Conservation (phyloP, 37 sponge, comb jelly and placozoan genomes). For the Oopsacas minuta region DNA sequence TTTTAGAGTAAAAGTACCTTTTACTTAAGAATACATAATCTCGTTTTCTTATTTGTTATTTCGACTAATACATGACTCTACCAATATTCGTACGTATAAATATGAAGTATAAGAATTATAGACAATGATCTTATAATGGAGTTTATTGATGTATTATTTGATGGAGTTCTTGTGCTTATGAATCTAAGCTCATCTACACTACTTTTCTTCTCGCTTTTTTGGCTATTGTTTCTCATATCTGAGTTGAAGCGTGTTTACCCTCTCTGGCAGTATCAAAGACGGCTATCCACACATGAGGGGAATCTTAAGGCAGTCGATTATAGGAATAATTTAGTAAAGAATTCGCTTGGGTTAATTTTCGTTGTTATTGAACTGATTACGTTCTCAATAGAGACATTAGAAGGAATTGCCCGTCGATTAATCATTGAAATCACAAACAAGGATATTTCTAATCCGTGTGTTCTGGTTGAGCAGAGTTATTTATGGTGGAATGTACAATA, state of each 20-base stretch:
- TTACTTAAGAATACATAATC: too few relatives aligned
- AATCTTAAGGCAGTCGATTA: background rate
- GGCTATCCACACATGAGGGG: background rate
- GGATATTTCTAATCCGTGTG: background rate
- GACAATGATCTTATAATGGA: too few relatives aligned
- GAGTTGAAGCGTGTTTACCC: background rate
- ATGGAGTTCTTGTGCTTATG: background rate
- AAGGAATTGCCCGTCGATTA: background rate
- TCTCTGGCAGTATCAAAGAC: background rate
- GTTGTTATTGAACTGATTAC: background rate
- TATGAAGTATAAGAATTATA: too few relatives aligned
- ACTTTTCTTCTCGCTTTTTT: background rate
- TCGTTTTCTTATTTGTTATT: too few relatives aligned
- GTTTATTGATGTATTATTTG: background rate
- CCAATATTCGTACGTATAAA: too few relatives aligned
- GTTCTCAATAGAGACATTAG: background rate
- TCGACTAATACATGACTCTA: too few relatives aligned
- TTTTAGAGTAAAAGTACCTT: too few relatives aligned
- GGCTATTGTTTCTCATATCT: background rate
- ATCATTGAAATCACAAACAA: background rate
- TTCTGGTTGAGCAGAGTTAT: background rate
- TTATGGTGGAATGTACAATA: background rate
- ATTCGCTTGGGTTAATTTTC: background rate
- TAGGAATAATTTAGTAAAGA: background rate
- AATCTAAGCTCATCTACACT: background rate